Conservation (phyloP, 1,140 invertebrate species). For the Halictus rubicundus region DNA sequence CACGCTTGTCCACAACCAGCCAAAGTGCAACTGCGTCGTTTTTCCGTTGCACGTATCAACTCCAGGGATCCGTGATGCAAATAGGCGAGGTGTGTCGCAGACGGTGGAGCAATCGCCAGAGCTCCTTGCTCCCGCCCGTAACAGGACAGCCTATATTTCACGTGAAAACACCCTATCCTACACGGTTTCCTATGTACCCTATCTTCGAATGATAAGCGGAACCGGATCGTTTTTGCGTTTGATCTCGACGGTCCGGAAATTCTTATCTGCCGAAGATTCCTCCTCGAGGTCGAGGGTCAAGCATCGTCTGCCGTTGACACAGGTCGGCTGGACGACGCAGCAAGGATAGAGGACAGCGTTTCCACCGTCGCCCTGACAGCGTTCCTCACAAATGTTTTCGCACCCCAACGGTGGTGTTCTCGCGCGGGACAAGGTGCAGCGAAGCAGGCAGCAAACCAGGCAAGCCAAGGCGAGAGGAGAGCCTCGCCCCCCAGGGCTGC, state of each 20-base stretch:
- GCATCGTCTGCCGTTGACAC: not conserved
- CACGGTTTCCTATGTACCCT: not conserved
- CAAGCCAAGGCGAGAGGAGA: too few relatives aligned
- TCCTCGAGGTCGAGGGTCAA: too few relatives aligned
- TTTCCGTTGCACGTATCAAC: too few relatives aligned
- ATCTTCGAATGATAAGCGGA: too few relatives aligned
- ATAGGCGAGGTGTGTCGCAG: not conserved
- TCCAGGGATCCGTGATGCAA: constrained; percentile 29
- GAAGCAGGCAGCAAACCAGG: too few relatives aligned
- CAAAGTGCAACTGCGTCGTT: too few relatives aligned
- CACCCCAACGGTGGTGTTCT: constrained; percentile 39
- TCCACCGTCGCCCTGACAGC: constrained; percentile 6
- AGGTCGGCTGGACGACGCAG: too few relatives aligned
- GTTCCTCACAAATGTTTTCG: constrained; percentile 74
- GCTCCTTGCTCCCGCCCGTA: constrained; percentile 12
- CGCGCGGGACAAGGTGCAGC: constrained; percentile 59
- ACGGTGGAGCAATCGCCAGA: not conserved
- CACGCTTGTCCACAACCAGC: too few relatives aligned
- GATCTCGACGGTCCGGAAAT: too few relatives aligned
- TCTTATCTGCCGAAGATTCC: too few relatives aligned
- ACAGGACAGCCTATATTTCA: not conserved
- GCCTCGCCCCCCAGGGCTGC: constrained; percentile 1
- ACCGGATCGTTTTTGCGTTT: too few relatives aligned
- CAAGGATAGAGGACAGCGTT: not conserved
- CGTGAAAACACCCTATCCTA: not conserved